phyloP scores from a whole-genome alignment of 23 tunicate genomes.

The Ciona savignyi region DNA sequence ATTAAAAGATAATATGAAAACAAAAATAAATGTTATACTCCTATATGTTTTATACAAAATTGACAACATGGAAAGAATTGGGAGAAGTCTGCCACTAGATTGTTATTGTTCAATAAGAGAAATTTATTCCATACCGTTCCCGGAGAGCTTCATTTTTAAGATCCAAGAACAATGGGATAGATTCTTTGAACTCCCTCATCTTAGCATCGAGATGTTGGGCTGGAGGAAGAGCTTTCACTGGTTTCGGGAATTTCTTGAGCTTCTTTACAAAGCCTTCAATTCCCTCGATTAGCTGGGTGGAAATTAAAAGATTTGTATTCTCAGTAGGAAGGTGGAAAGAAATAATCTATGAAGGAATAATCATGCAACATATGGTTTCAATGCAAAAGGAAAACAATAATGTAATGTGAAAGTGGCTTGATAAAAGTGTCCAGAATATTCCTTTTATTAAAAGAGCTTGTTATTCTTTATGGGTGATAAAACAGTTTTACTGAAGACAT shows the following conservation, averaged over 20 bases:
- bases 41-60: too few species aligned
- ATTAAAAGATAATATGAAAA: too few species aligned
- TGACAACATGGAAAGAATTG: too few species aligned
- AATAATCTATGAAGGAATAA: constrained; percentile 73
- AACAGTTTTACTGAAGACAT: too few species aligned
- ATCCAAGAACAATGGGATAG: constrained; percentile 92
- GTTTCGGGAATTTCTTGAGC: constrained; percentile 80
- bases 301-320: too few species aligned
- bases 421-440: constrained; percentile 52
- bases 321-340: constrained; percentile 79
- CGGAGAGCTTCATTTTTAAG: constrained; percentile 92
- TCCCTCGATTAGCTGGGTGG: constrained; percentile 80
- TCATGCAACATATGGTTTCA: constrained; percentile 59
- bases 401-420: constrained; percentile 73
- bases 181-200: constrained; percentile 91
- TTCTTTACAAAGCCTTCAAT: constrained; percentile 84
- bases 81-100: too few species aligned
- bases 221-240: constrained; percentile 72
- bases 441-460: constrained; percentile 88
- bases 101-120: too few species aligned
- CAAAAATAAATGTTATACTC: too few species aligned
- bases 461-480: too few species aligned
- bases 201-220: constrained; percentile 77
- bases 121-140: too few species aligned
- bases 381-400: constrained; percentile 60